Evolutionary conservation across 2,113 vertebrate species (phyloP), one percentile per base, ranked within the genome.

Genomic region (Calyptommatus sinebrachiatus): DNA sequence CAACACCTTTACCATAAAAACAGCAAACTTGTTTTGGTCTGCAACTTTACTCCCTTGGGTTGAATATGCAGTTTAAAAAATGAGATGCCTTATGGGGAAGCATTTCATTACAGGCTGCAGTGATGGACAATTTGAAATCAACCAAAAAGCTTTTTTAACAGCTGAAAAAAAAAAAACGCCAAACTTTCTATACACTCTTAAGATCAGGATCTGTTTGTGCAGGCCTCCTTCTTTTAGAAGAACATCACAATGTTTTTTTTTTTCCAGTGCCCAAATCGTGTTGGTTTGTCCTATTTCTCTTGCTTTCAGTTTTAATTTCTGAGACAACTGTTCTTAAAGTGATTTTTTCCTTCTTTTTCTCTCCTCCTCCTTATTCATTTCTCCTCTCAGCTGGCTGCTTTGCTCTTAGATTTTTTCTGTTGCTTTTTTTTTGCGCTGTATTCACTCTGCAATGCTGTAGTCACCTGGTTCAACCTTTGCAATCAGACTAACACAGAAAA

Each of bases 381-480:
- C 22, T 73, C 63, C 72, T 85, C 83, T 29, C 53, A 35, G 83
- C 70, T 88, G 82, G 29, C 73, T 80, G 24, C 50, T 83, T 83
- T 88, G 79, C 77, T 83, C 81, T 71, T 88, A 48, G 53, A 24
- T 74, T 77, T 77, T 73, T n/a, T 29, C 31, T 48, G 35, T 74
- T 71, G 28, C 72, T 24, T 65, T 71, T 81, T 74, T n/a, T 62
- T 71, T 81, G 88, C 84, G 53, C 29, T 74, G 68, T 46, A 89
- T 82, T 50, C 78, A 85, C 76, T 5, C 35, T 77, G 50, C 63
- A 83, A 77, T 70, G 73, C 81, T 83, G 87, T 46, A 80, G 84
- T 82, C 46, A n/a, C 91, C 85, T 78, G 83, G 83, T 85, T 79
- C 88, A 89, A 88, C 90, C 88, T 91, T 86, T 89, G 76, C 28